phyloP scores from a whole-genome alignment of 2,888 invertebrate species.

The Zele albiditarsus region DNA sequence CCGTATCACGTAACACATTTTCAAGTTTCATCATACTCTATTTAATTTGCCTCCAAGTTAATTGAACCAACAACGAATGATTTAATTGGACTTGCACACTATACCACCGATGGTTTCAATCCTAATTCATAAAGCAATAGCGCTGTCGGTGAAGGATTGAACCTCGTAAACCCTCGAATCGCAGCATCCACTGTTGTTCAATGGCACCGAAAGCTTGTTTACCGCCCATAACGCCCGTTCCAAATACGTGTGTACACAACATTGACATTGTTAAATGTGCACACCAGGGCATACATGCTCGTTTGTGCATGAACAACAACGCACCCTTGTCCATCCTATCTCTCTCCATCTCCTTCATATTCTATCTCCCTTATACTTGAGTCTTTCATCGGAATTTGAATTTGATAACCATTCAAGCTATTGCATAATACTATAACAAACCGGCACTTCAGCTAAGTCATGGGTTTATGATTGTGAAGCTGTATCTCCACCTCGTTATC shows the following conservation, averaged over 20 bases:
- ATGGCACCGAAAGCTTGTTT: constrained; percentile 25
- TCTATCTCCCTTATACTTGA: background rate
- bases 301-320: background rate
- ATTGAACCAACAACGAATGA: background rate
- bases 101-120: background rate
- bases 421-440: background rate
- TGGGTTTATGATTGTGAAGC: background rate
- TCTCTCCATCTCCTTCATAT: too few relatives aligned
- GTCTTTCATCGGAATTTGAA: background rate
- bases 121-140: background rate
- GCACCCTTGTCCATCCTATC: background rate
- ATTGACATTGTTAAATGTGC: constrained; percentile 9
- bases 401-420: background rate
- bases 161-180: constrained; percentile 15
- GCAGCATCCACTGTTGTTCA: constrained; percentile 9
- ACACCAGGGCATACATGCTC: constrained; percentile 4
- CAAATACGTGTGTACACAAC: constrained; percentile 6
- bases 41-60: background rate
- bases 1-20: background rate
- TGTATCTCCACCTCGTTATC: background rate
- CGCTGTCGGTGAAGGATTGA: background rate
- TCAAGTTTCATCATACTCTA: background rate
- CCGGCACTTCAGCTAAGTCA: background rate
- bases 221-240: constrained; percentile 21
- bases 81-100: background rate